Conservation (phyloP, 2,797 vertebrate genomes). For the Acropternis orthonyx region DNA sequence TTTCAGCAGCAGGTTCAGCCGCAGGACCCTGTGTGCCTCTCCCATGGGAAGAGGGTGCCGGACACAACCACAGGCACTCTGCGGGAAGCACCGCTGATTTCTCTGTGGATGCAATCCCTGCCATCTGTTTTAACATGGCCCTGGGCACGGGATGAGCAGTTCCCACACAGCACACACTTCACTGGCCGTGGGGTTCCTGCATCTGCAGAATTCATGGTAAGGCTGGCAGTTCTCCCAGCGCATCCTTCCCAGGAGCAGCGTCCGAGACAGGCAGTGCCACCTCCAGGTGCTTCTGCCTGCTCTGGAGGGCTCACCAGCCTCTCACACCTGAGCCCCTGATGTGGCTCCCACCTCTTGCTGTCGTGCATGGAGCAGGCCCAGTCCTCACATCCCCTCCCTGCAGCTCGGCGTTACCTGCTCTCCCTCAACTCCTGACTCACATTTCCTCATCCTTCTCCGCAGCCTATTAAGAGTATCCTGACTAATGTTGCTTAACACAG, state of each 20-base stretch:
- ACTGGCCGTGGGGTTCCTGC: constrained; percentile 67
- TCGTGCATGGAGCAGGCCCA: too few species aligned
- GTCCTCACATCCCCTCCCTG: background rate
- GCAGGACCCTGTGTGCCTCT: accelerated
- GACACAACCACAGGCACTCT: background rate
- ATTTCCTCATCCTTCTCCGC: background rate
- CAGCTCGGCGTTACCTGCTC: background rate
- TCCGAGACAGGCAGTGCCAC: constrained; percentile 44
- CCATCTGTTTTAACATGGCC: constrained; percentile 73
- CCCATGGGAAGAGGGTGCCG: accelerated
- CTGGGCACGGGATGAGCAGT: constrained; percentile 69
- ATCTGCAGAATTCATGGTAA: constrained; percentile 69
- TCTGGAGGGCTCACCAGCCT: background rate
- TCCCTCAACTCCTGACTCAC: background rate
- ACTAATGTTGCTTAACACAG: constrained; percentile 53
- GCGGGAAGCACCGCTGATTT: constrained; percentile 44
- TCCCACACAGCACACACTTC: constrained; percentile 61
- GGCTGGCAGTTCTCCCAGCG: constrained; percentile 61
- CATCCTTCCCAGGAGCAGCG: constrained; percentile 54
- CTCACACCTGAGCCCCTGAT: accelerated
- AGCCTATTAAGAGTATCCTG: constrained; percentile 50
- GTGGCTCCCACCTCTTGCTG: background rate
- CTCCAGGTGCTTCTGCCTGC: constrained; percentile 45
- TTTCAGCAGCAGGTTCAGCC: accelerated
- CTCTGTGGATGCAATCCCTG: constrained; percentile 51